A percentile compares a stretch with the other conserved stretches of the same genome.
Evolutionary conservation across 1,140 invertebrate genomes (phyloP).

Genomic region (Zaprionus kolodkinae): DNA sequence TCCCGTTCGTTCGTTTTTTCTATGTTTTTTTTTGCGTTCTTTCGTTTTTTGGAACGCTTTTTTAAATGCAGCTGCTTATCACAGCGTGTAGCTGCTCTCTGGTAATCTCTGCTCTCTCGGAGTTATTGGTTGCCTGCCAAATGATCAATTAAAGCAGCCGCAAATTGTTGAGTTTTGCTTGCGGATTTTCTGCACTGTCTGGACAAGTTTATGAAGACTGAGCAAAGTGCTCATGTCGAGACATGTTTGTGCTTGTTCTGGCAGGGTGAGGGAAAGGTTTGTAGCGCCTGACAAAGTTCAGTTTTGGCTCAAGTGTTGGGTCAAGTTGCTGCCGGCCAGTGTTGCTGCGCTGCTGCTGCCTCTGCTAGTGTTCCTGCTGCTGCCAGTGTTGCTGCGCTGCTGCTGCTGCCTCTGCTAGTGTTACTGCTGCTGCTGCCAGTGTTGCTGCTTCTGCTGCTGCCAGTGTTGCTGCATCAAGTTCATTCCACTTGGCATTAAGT

Average conservation of each 20-base stretch:
- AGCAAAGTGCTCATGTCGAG: conserved; percentile 69
- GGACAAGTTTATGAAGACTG: conserved; percentile 55
- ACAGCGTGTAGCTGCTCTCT: conserved; percentile 40
- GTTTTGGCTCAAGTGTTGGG: conserved; percentile 33
- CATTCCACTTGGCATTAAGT: conserved; percentile 82
- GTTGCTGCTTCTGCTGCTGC: conserved; percentile 39
- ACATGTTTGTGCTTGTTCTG: conserved; percentile 47
- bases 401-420: conserved; percentile 23
- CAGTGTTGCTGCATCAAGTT: conserved; percentile 62
- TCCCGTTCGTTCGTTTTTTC: too few species aligned
- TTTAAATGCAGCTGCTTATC: conserved; percentile 67
- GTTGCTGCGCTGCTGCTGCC: conserved; percentile 19
- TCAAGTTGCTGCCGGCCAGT: conserved; percentile 25
- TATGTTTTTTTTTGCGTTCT: background rate
- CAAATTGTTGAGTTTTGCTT: conserved; percentile 2
- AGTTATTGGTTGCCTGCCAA: conserved; percentile 62
- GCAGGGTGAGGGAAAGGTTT: background rate
- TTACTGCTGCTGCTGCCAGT: conserved; percentile 35
- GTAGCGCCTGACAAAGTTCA: conserved; percentile 30
- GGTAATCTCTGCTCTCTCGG: conserved; percentile 38
- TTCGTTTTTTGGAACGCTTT: conserved; percentile 11
- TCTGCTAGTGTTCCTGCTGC: conserved; percentile 32
- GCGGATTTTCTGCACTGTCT: conserved; percentile 10
- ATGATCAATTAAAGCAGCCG: conserved; percentile 21
- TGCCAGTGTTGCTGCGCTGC: conserved; percentile 6